Evolutionary conservation across 2,888 invertebrate genomes (phyloP).

Genomic region (Drosophila peninsularis): DNA sequence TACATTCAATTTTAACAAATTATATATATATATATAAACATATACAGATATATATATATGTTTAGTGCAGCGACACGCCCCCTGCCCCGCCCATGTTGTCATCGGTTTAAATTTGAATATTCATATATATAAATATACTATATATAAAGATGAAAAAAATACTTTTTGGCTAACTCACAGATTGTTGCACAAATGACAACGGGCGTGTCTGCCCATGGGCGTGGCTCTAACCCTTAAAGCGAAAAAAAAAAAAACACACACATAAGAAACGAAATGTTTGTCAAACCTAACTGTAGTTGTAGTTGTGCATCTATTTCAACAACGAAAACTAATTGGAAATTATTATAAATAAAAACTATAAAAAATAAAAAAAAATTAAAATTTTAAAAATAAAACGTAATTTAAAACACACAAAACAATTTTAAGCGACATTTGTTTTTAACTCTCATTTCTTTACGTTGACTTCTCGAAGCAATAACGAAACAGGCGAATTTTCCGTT

Average conservation of each 20-base stretch:
- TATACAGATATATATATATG: conserved; percentile 17
- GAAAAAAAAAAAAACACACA: not conserved
- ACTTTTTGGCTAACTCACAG: conserved; percentile 70
- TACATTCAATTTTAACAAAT: conserved; percentile 74
- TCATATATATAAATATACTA: conserved; percentile 21
- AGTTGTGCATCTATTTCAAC: conserved; percentile 69
- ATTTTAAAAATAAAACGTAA: conserved; percentile 22
- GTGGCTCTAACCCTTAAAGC: conserved; percentile 24
- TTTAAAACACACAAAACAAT: conserved; percentile 12
- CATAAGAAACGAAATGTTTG: conserved; percentile 43
- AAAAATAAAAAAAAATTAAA: conserved; percentile 17
- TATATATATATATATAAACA: conserved; percentile 60
- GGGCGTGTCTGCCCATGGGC: conserved; percentile 48
- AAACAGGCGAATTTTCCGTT: conserved; percentile 41
- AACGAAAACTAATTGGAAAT: conserved; percentile 73
- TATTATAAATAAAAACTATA: conserved; percentile 39
- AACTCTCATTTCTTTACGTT: not conserved
- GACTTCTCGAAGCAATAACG: conserved; percentile 53
- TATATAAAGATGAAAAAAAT: conserved; percentile 8
- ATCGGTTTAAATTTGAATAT: conserved; percentile 76
- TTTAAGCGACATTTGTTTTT: conserved; percentile 8
- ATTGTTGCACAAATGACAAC: conserved; percentile 74
- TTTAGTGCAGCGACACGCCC: conserved; percentile 23
- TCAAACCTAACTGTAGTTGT: conserved; percentile 57
- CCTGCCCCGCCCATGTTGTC: conserved; percentile 53